phyloP scores from a whole-genome alignment of 2,797 vertebrate species.

The Sebastes trivittatus region DNA sequence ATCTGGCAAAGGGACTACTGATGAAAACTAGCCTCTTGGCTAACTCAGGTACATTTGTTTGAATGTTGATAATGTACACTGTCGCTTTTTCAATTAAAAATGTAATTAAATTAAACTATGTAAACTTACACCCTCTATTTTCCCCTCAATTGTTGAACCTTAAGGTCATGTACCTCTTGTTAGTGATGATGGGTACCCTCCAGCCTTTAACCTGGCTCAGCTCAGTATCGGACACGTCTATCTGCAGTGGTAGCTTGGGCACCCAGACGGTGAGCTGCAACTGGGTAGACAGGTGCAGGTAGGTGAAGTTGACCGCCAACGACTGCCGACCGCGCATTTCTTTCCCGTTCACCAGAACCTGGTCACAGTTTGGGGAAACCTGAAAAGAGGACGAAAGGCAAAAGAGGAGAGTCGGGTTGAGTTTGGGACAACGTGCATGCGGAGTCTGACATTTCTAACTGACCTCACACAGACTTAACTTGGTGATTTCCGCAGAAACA shows the following conservation, averaged over 20 bases:
- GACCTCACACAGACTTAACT: neutral
- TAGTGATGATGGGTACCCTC: constrained; percentile 91
- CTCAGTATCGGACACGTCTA: constrained; percentile 93
- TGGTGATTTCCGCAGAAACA: neutral
- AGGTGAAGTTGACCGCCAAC: constrained; percentile 92
- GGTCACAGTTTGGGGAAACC: constrained; percentile 90
- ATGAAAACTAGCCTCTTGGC: too few species aligned
- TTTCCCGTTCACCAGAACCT: constrained; percentile 93
- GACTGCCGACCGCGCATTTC: constrained; percentile 93
- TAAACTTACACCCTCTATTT: neutral
- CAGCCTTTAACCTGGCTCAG: constrained; percentile 98
- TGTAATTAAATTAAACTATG: too few species aligned
- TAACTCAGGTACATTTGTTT: too few species aligned
- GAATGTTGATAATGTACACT: too few species aligned
- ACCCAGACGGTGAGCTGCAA: constrained; percentile 92
- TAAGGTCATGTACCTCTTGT: constrained; percentile 84
- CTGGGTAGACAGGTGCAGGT: constrained; percentile 92
- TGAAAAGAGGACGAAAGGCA: constrained; percentile 46
- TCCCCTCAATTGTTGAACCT: neutral
- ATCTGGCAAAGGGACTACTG: too few species aligned
- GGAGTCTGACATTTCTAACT: neutral
- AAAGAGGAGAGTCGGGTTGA: neutral
- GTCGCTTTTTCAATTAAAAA: neutral
- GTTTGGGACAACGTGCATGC: neutral
- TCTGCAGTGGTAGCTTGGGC: constrained; percentile 92